Evolutionary conservation across 2,888 invertebrate species (phyloP).

Genomic region (Uloborus plumipes): DNA sequence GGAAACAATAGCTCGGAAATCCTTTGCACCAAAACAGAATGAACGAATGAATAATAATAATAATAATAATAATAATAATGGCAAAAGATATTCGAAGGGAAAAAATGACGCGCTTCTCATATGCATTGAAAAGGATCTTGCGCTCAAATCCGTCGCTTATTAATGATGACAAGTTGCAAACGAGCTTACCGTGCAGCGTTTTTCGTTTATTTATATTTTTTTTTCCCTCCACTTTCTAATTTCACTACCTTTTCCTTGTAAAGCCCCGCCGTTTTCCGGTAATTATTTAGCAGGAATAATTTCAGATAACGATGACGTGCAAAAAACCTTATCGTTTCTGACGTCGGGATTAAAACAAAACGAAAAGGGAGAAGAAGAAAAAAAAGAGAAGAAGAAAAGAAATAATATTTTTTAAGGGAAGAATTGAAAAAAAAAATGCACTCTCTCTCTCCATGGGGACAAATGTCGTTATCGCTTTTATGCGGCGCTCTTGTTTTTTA

Average conservation of each 20-base stretch:
- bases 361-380: neutral
- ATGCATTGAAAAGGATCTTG: slow-evolving; percentile 13
- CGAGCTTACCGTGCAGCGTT: slow-evolving; percentile 45
- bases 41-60: slow-evolving; percentile 47
- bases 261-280: slow-evolving; percentile 52
- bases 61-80: slow-evolving; percentile 7
- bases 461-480: slow-evolving; percentile 62
- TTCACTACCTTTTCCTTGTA: slow-evolving; percentile 26
- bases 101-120: slow-evolving; percentile 21
- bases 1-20: slow-evolving; percentile 55
- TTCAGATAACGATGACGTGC: slow-evolving; percentile 57
- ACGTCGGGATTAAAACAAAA: slow-evolving; percentile 57
- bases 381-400: slow-evolving; percentile 17
- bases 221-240: slow-evolving; percentile 16
- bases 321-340: slow-evolving; percentile 53
- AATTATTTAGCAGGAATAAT: slow-evolving; percentile 64
- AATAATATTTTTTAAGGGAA: slow-evolving; percentile 1
- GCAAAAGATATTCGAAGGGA: neutral
- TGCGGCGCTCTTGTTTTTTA: slow-evolving; percentile 59
- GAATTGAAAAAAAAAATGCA: slow-evolving; percentile 27
- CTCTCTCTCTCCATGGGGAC: slow-evolving; percentile 38
- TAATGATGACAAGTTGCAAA: slow-evolving; percentile 60
- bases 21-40: slow-evolving; percentile 36
- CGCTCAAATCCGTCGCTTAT: slow-evolving; percentile 38
- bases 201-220: slow-evolving; percentile 27